Evolutionary conservation across 2,888 invertebrate species (phyloP).

Genomic region (Nycteola revayana): DNA sequence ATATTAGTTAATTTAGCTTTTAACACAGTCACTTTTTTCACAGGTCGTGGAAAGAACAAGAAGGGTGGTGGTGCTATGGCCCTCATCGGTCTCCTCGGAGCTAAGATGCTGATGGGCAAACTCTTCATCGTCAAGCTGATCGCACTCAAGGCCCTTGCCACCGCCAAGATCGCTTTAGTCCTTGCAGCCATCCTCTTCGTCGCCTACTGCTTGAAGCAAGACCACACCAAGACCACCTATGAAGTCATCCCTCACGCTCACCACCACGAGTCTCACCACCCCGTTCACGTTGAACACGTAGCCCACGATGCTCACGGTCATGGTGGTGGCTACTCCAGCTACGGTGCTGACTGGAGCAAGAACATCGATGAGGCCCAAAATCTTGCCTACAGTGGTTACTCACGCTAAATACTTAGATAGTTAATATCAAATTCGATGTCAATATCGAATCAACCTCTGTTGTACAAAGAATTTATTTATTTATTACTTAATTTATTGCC

Average conservation of each 20-base stretch:
- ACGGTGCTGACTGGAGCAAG: slow-evolving; percentile 75
- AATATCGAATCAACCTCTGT: slow-evolving; percentile 44
- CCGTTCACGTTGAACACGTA: slow-evolving; percentile 80
- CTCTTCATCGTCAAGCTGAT: slow-evolving; percentile 90
- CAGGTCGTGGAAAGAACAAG: slow-evolving; percentile 86
- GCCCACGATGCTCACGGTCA: slow-evolving; percentile 64
- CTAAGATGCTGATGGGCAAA: slow-evolving; percentile 68
- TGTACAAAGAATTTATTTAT: slow-evolving; percentile 78
- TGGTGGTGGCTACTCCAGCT: slow-evolving; percentile 55
- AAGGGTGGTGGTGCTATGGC: slow-evolving; percentile 87
- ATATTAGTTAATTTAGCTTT: no score
- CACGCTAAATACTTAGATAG: slow-evolving; percentile 52
- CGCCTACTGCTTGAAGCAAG: slow-evolving; percentile 70
- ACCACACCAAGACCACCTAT: slow-evolving; percentile 70
- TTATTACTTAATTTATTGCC: slow-evolving; percentile 68
- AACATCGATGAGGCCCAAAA: slow-evolving; percentile 85
- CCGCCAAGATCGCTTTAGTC: slow-evolving; percentile 91
- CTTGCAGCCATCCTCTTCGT: slow-evolving; percentile 86
- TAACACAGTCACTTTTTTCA: no score
- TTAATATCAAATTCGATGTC: slow-evolving; percentile 18
- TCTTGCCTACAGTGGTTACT: slow-evolving; percentile 86
- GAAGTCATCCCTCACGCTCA: slow-evolving; percentile 73
- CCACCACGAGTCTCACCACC: slow-evolving; percentile 83
- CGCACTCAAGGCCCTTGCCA: slow-evolving; percentile 90
- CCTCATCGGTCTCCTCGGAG: slow-evolving; percentile 84